Evolutionary conservation across 2,797 vertebrate species (phyloP).

Genomic region (Poeciliopsis presidionis): DNA sequence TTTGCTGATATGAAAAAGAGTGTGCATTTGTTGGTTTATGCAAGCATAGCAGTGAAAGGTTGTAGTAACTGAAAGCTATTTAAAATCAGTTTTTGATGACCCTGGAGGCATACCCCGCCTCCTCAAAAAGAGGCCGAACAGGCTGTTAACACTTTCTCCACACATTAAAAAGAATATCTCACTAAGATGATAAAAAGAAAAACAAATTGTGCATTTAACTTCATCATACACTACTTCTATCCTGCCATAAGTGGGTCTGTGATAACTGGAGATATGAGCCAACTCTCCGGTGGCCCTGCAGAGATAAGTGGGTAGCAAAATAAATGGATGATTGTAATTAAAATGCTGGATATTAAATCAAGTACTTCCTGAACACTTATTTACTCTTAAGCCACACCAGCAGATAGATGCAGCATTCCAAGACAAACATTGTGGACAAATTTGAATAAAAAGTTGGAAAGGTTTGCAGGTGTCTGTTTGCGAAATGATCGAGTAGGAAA

Average conservation of each 20-base stretch:
- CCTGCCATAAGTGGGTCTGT: background rate
- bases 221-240: background rate
- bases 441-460: background rate
- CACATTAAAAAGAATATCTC: background rate
- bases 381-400: background rate
- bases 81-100: background rate
- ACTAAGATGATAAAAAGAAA: background rate
- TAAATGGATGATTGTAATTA: background rate
- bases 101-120: background rate
- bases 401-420: background rate
- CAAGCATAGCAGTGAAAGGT: background rate
- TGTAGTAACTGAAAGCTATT: background rate
- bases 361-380: background rate
- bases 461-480: background rate
- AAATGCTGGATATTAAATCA: background rate
- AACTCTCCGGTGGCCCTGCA: background rate
- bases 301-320: background rate
- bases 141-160: background rate
- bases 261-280: background rate
- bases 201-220: background rate
- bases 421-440: background rate
- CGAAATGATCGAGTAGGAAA: background rate
- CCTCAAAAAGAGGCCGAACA: background rate
- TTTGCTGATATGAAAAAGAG: background rate
- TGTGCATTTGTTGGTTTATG: constrained; percentile 11